Evolutionary conservation across 1,140 invertebrate species (phyloP).

Genomic region (Euwallacea fornicatus): DNA sequence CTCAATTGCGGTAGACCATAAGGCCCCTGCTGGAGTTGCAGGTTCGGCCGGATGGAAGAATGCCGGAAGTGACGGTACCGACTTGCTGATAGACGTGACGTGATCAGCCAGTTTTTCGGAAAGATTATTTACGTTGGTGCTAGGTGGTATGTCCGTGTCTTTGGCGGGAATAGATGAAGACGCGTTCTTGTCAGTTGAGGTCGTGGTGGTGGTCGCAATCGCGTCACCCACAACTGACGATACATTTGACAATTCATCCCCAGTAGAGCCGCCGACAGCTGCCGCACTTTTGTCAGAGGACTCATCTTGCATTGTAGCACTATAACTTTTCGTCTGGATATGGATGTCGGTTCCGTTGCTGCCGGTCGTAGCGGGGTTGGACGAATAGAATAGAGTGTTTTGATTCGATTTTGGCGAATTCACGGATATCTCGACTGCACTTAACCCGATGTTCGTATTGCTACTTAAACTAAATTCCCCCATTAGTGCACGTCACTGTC

Average conservation of each 20-base stretch:
- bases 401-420: slow-evolving; percentile 48
- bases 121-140: slow-evolving; percentile 41
- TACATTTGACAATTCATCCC: slow-evolving; percentile 41
- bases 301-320: slow-evolving; percentile 53
- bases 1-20: slow-evolving; percentile 52
- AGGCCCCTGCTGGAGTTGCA: slow-evolving; percentile 44
- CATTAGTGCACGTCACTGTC: slow-evolving; percentile 51
- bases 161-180: slow-evolving; percentile 32
- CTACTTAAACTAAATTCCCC: slow-evolving; percentile 54
- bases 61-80: slow-evolving; percentile 32
- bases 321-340: slow-evolving; percentile 42
- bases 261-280: slow-evolving; percentile 44
- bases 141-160: slow-evolving; percentile 37
- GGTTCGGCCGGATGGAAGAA: slow-evolving; percentile 47
- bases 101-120: slow-evolving; percentile 47
- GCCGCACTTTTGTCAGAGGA: slow-evolving; percentile 49
- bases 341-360: slow-evolving; percentile 41
- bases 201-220: slow-evolving; percentile 21
- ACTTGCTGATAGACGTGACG: slow-evolving; percentile 40
- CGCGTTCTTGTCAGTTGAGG: slow-evolving; percentile 37
- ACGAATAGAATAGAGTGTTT: slow-evolving; percentile 50
- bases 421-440: slow-evolving; percentile 51
- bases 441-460: slow-evolving; percentile 52
- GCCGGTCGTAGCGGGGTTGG: slow-evolving; percentile 47
- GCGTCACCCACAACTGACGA: slow-evolving; percentile 25